These are phyloP conservation scores for Acarapis woodi DNA, from an alignment of 1,140 invertebrate species.

Conservation along the genomic window DNA sequence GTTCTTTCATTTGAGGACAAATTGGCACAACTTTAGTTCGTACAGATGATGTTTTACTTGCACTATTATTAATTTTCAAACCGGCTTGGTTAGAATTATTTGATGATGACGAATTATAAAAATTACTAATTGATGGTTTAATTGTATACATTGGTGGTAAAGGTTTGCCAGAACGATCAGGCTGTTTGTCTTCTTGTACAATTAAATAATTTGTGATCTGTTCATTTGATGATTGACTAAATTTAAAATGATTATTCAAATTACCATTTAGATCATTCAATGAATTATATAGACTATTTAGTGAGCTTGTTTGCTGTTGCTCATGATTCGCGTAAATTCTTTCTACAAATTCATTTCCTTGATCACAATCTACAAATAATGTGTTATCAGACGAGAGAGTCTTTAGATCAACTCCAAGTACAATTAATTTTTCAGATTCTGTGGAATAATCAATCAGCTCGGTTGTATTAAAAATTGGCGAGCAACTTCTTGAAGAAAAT, in stretches of 20 bases:
- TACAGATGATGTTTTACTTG: background rate
- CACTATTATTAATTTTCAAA: background rate
- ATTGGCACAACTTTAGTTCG: too few species aligned
- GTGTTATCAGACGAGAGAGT: too few species aligned
- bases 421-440: too few species aligned
- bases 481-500: too few species aligned
- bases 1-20: too few species aligned
- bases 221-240: background rate
- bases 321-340: background rate
- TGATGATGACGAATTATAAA: background rate
- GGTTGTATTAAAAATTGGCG: too few species aligned
- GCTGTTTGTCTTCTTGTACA: too few species aligned
- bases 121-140: background rate
- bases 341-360: background rate
- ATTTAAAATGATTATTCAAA: background rate
- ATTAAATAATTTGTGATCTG: too few species aligned
- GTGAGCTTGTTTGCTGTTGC: background rate
- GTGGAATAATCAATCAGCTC: too few species aligned
- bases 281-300: background rate
- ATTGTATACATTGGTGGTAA: background rate
- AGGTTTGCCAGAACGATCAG: background rate
- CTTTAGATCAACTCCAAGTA: constrained; percentile 1
- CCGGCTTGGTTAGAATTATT: background rate
- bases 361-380: too few species aligned
- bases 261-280: too few species aligned